Evolutionary conservation across 2,113 vertebrate species (phyloP).

Genomic region (Pachypanchax playfairii): DNA sequence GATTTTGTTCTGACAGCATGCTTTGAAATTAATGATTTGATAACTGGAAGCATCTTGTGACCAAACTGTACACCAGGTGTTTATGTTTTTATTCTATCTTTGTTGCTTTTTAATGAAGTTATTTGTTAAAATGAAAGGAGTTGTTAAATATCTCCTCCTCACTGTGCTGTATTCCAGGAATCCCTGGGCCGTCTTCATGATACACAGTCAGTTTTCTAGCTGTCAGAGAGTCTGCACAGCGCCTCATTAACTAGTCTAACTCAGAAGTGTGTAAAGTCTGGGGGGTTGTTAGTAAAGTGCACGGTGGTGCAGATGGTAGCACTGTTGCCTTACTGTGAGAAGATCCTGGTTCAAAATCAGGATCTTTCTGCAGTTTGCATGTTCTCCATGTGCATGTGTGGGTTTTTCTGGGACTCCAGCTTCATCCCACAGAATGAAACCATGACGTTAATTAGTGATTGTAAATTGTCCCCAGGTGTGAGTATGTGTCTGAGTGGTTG

Average conservation of each 20-base stretch:
- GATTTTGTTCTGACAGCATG: slow-evolving; percentile 1
- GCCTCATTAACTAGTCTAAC: slow-evolving; percentile 32
- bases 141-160: background rate
- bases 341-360: too few relatives aligned
- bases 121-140: background rate
- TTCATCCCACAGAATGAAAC: too few relatives aligned
- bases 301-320: too few relatives aligned
- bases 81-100: background rate
- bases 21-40: background rate
- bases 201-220: slow-evolving; percentile 1
- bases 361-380: too few relatives aligned
- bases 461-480: too few relatives aligned
- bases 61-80: background rate
- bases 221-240: background rate
- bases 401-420: too few relatives aligned
- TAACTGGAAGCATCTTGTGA: background rate
- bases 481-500: too few relatives aligned
- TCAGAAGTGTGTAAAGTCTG: slow-evolving; percentile 7
- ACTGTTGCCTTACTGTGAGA: too few relatives aligned
- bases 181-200: slow-evolving; percentile 7
- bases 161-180: slow-evolving; percentile 1
- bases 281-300: slow-evolving; percentile 18
- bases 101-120: background rate
- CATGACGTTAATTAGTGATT: too few relatives aligned
- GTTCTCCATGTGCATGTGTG: too few relatives aligned